Percentiles rank a stretch among this genome's conserved stretches.
phyloP scores from a whole-genome alignment of 2,113 vertebrate genomes.

The Neolamprologus hecqui region DNA sequence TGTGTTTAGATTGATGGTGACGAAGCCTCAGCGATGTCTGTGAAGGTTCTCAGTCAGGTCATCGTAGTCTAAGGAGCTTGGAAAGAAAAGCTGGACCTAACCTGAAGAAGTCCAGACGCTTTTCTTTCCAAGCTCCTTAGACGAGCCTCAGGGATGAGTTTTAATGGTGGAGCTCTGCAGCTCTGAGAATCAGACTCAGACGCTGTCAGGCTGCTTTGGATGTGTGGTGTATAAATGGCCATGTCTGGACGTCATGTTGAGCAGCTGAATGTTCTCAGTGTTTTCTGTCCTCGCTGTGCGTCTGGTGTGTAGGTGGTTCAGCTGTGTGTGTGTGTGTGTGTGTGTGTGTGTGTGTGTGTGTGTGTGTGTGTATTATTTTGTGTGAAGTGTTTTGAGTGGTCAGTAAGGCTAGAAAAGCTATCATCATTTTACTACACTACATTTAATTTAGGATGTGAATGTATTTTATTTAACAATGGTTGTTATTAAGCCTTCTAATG shows the following conservation, averaged over 20 bases:
- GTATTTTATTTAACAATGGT: not conserved
- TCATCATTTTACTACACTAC: not conserved
- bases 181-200: not conserved
- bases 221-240: not conserved
- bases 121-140: not conserved
- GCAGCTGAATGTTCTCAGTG: not conserved
- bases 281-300: not conserved
- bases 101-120: not conserved
- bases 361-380: not conserved
- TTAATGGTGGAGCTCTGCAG: not conserved
- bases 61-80: not conserved
- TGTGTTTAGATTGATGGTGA: accelerated
- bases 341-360: too few species aligned
- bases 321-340: not conserved
- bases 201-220: not conserved
- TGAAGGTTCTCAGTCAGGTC: not conserved
- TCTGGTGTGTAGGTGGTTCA: slow-evolving; percentile 27
- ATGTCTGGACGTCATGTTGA: not conserved
- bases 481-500: not conserved
- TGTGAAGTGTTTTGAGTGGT: not conserved
- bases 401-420: not conserved
- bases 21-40: not conserved
- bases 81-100: not conserved
- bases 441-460: not conserved
- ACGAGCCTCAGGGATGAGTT: accelerated